These are phyloP conservation scores for Diglossa cyanea DNA, from an alignment of 2,797 vertebrate species.

Conservation along the genomic window DNA sequence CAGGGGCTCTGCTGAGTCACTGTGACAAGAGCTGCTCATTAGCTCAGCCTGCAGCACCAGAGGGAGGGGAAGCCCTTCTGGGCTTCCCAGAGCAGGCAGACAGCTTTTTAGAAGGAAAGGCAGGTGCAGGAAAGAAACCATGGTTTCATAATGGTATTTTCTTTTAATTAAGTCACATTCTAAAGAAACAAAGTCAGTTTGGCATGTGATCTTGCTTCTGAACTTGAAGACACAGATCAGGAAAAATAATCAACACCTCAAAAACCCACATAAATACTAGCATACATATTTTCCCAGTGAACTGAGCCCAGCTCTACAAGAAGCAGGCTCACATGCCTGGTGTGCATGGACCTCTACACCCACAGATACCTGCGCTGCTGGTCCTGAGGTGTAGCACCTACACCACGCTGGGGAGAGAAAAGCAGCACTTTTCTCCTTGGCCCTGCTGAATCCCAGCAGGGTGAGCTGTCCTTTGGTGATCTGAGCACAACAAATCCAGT, in stretches of 20 bases:
- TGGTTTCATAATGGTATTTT: not conserved
- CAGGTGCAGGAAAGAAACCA: not conserved
- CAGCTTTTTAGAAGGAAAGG: not conserved
- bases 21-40: constrained; percentile 34
- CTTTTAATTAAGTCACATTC: not conserved
- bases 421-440: not conserved
- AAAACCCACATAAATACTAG: not conserved
- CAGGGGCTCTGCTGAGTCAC: constrained; percentile 53
- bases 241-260: not conserved
- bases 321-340: fast-evolving
- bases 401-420: not conserved
- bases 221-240: not conserved
- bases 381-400: not conserved
- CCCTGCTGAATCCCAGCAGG: not conserved
- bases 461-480: fast-evolving
- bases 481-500: not conserved
- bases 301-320: not conserved
- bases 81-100: not conserved
- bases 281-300: not conserved
- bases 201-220: not conserved
- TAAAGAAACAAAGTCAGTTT: not conserved
- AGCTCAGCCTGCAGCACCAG: constrained; percentile 29
- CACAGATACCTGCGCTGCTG: fast-evolving
- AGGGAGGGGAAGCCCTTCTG: constrained; percentile 30
- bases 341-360: not conserved